Evolutionary conservation across 2,888 invertebrate species (phyloP).

Genomic region (Drosophila mimetica): DNA sequence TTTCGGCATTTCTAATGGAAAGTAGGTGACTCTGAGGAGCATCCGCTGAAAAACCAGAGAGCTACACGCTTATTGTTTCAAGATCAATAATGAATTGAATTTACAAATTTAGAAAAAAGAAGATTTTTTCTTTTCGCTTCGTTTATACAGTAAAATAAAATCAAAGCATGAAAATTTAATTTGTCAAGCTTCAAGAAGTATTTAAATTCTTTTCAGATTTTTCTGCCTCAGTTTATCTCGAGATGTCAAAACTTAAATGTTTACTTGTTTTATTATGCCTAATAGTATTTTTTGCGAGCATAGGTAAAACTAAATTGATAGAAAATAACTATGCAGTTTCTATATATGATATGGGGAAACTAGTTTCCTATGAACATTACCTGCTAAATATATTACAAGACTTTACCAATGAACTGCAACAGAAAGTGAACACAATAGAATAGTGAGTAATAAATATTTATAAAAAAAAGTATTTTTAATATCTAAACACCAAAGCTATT

Average conservation of each 20-base stretch:
- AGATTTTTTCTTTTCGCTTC: not conserved
- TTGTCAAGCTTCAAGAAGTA: not conserved
- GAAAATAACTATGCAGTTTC: conserved; percentile 1
- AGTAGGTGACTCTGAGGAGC: conserved; percentile 4
- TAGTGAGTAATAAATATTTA: not conserved
- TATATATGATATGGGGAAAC: not conserved
- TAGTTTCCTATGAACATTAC: not conserved
- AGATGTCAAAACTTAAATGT: not conserved
- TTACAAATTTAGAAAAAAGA: too few species aligned
- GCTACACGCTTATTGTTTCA: not conserved
- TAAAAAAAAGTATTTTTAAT: not conserved
- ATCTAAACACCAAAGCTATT: not conserved
- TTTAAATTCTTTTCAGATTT: too few species aligned
- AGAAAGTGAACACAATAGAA: conserved; percentile 1
- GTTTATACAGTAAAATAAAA: not conserved
- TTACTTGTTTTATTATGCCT: not conserved
- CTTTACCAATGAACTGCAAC: not conserved
- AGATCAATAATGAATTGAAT: not conserved
- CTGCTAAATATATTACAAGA: not conserved
- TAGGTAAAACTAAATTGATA: not conserved
- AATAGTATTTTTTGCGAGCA: not conserved
- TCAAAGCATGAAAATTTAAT: not conserved
- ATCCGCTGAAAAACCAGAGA: not conserved
- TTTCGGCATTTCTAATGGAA: conserved; percentile 8
- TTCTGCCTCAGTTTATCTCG: not conserved